phyloP scores from a whole-genome alignment of 2,888 invertebrate genomes.

The Bembecia ichneumoniformis region DNA sequence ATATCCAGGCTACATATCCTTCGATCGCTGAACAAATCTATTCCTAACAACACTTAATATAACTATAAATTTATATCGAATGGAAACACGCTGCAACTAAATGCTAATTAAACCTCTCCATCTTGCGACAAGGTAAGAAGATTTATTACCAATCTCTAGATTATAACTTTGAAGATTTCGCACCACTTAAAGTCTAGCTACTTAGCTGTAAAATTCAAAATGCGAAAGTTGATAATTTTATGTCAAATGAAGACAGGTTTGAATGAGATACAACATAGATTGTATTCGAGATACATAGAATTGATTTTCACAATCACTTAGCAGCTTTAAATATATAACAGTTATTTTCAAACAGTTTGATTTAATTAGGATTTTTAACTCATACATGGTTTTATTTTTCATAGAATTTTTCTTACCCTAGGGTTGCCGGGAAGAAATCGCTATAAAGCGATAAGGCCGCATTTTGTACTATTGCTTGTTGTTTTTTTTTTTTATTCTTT shows the following conservation, averaged over 20 bases:
- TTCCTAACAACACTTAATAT: slow-evolving; percentile 29
- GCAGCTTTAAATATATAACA: neutral
- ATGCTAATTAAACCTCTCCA: slow-evolving; percentile 49
- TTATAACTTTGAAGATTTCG: slow-evolving; percentile 2
- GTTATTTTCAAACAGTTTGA: neutral
- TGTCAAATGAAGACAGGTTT: slow-evolving; percentile 29
- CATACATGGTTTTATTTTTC: no score
- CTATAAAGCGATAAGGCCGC: no score
- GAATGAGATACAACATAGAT: slow-evolving; percentile 12
- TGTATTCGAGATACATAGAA: neutral
- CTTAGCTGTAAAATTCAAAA: neutral
- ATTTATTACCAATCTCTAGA: slow-evolving; percentile 38
- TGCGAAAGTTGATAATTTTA: neutral
- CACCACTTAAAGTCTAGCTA: neutral
- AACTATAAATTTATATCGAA: slow-evolving; percentile 42
- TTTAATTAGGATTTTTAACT: neutral
- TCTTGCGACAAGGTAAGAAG: slow-evolving; percentile 26
- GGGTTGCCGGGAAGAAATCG: no score
- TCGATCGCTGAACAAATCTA: slow-evolving; percentile 48
- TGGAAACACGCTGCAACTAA: slow-evolving; percentile 43
- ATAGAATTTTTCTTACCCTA: no score
- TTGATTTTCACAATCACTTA: neutral
- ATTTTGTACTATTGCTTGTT: no score
- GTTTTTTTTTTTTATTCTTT: no score
- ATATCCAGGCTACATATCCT: slow-evolving; percentile 47